phyloP scores from a whole-genome alignment of 1,140 invertebrate genomes.

The Coenobita brevimanus region DNA sequence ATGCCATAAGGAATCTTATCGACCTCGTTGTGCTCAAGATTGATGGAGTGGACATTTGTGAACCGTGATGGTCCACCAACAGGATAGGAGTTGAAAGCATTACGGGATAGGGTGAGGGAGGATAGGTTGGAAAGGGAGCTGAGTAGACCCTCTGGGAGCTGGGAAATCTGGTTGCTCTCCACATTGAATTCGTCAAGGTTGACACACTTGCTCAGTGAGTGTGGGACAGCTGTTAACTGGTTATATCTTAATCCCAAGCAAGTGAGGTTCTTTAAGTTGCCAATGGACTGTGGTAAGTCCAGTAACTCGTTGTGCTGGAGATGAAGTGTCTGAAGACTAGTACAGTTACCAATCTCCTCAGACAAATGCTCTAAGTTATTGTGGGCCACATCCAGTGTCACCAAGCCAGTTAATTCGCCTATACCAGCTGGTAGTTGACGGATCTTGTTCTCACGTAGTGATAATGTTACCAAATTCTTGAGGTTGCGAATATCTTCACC shows the following conservation, averaged over 20 bases:
- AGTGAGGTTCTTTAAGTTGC: slow-evolving; percentile 89
- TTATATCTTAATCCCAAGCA: slow-evolving; percentile 96
- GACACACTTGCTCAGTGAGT: slow-evolving; percentile 92
- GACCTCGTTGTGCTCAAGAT: slow-evolving; percentile 99
- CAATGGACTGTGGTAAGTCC: slow-evolving; percentile 96
- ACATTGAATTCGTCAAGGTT: slow-evolving; percentile 99
- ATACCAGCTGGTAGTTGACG: slow-evolving; percentile 93
- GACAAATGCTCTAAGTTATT: slow-evolving; percentile 97
- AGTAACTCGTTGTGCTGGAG: slow-evolving; percentile 98
- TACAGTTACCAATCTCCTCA: slow-evolving; percentile 95
- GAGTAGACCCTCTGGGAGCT: slow-evolving; percentile 94
- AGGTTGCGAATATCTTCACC: slow-evolving; percentile 92
- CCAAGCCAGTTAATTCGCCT: slow-evolving; percentile 90
- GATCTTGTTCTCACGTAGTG: slow-evolving; percentile 99
- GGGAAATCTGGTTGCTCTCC: slow-evolving; percentile 96
- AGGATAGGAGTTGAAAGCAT: slow-evolving; percentile 95
- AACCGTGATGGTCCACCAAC: slow-evolving; percentile 98
- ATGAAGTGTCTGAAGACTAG: slow-evolving; percentile 94
- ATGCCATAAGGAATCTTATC: slow-evolving; percentile 90
- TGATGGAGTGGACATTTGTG: slow-evolving; percentile 94
- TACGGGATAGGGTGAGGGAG: slow-evolving; percentile 96
- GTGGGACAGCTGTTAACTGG: slow-evolving; percentile 89
- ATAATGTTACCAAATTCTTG: slow-evolving; percentile 96
- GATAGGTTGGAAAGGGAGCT: slow-evolving; percentile 93
- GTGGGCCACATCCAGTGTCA: slow-evolving; percentile 98